Percentiles rank a stretch among this genome's conserved stretches.
Conservation (phyloP, 2,888 invertebrate genomes). For the Eristalis intricaria region DNA sequence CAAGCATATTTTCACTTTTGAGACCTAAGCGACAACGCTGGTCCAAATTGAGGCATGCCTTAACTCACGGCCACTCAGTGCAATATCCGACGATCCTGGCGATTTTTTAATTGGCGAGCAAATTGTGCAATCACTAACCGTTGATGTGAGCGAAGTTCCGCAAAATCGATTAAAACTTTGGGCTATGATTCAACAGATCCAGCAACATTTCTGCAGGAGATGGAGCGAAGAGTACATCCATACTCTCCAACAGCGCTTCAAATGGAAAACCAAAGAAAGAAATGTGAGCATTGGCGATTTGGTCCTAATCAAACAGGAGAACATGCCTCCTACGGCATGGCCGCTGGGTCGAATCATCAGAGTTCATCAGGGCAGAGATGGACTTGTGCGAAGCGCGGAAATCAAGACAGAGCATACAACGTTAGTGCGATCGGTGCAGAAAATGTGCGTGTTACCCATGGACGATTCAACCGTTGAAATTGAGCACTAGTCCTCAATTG, state of each 20-base stretch:
- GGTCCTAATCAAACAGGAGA: constrained; percentile 11
- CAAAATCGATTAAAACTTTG: constrained; percentile 10
- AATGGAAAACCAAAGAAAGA: not conserved
- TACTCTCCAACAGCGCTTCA: constrained; percentile 11
- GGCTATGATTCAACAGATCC: not conserved
- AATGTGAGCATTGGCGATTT: not conserved
- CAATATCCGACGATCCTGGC: not conserved
- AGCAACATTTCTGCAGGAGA: constrained; percentile 17
- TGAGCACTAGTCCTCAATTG: constrained; percentile 20
- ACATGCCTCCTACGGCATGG: constrained; percentile 26
- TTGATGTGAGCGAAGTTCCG: constrained; percentile 6
- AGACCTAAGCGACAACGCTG: constrained; percentile 25
- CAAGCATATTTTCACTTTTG: constrained; percentile 23
- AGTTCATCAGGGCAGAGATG: not conserved
- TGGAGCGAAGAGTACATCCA: not conserved
- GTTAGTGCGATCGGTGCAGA: not conserved
- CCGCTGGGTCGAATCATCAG: not conserved
- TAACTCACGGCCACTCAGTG: not conserved
- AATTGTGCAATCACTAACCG: constrained; percentile 6
- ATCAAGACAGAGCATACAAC: constrained; percentile 4
- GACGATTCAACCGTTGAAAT: constrained; percentile 1
- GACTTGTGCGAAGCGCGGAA: no score
- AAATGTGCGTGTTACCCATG: constrained; percentile 12
- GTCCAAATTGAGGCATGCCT: constrained; percentile 5
- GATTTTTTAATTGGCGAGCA: not conserved